Evolutionary conservation across 2,888 invertebrate species (phyloP).

Genomic region (Tenthredo distinguenda): DNA sequence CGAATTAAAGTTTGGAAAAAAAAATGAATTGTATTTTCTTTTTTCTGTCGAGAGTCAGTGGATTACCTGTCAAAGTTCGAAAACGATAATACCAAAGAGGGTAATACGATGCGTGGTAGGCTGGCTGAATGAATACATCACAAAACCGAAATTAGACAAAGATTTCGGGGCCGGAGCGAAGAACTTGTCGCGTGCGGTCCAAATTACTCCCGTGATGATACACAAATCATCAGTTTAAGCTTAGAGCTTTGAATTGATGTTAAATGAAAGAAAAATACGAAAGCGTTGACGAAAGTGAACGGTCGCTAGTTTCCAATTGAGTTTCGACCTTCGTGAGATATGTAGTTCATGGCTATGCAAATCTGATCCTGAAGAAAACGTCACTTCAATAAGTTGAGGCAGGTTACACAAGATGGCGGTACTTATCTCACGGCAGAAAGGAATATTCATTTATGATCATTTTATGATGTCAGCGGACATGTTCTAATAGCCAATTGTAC

Average conservation of each 20-base stretch:
- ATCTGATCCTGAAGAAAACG: neutral
- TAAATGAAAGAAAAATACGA: neutral
- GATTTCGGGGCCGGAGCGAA: neutral
- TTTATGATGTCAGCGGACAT: neutral
- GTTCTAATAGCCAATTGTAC: neutral
- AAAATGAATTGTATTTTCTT: neutral
- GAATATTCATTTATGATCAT: neutral
- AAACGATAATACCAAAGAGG: neutral
- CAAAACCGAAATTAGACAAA: neutral
- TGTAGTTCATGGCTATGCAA: slow-evolving; percentile 34
- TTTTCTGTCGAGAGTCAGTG: neutral
- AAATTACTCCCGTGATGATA: neutral
- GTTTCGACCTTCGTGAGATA: slow-evolving; percentile 31
- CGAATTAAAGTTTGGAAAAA: neutral
- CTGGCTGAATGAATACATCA: slow-evolving; percentile 12
- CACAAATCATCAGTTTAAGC: neutral
- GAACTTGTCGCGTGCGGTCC: neutral
- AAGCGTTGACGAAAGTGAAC: neutral
- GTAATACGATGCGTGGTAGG: neutral
- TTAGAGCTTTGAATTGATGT: neutral
- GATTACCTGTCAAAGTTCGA: slow-evolving; percentile 27
- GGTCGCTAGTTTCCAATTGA: slow-evolving; percentile 25
- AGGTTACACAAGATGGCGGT: neutral
- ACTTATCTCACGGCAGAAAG: neutral
- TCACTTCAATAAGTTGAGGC: neutral